phyloP scores from a whole-genome alignment of 2,888 invertebrate genomes.

The Caenorhabditis afra region DNA sequence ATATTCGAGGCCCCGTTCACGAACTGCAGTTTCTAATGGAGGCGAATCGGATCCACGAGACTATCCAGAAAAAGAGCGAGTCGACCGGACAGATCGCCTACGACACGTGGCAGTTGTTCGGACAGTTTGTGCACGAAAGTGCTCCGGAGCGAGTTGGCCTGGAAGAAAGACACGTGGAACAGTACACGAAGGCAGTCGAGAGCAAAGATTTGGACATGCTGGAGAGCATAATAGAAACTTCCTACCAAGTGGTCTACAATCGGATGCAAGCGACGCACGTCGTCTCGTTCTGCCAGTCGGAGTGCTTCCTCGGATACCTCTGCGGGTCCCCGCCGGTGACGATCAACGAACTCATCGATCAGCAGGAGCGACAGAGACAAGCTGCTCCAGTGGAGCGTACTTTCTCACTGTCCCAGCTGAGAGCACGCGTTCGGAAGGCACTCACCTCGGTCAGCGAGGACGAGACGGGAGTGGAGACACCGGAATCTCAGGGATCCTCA shows the following conservation, averaged over 20 bases:
- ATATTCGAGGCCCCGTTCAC: constrained; percentile 74
- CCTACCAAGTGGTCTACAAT: constrained; percentile 75
- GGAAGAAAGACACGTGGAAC: constrained; percentile 50
- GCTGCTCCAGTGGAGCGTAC: constrained; percentile 33
- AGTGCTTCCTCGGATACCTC: constrained; percentile 75
- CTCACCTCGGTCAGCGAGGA: constrained; percentile 51
- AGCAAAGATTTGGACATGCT: constrained; percentile 54
- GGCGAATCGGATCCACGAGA: constrained; percentile 73
- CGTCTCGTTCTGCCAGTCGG: constrained; percentile 79
- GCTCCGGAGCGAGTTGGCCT: constrained; percentile 71
- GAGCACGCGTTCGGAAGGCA: constrained; percentile 54
- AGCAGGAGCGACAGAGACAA: constrained; percentile 24
- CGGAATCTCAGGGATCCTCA: constrained; percentile 44
- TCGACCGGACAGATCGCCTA: constrained; percentile 64
- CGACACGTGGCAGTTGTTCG: constrained; percentile 78
- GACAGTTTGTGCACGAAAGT: constrained; percentile 73
- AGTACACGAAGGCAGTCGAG: constrained; percentile 64
- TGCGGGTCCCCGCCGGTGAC: constrained; percentile 77
- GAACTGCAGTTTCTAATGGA: constrained; percentile 76
- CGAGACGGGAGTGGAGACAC: constrained; percentile 31
- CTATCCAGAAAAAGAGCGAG: constrained; percentile 68
- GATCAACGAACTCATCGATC: constrained; percentile 73
- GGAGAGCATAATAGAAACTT: constrained; percentile 68
- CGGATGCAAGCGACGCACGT: constrained; percentile 75
- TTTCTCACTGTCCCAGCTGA: constrained; percentile 56